Percentiles rank a stretch among this genome's conserved stretches.
phyloP scores from a whole-genome alignment of 2,797 vertebrate genomes.

The Sebastes trivittatus region DNA sequence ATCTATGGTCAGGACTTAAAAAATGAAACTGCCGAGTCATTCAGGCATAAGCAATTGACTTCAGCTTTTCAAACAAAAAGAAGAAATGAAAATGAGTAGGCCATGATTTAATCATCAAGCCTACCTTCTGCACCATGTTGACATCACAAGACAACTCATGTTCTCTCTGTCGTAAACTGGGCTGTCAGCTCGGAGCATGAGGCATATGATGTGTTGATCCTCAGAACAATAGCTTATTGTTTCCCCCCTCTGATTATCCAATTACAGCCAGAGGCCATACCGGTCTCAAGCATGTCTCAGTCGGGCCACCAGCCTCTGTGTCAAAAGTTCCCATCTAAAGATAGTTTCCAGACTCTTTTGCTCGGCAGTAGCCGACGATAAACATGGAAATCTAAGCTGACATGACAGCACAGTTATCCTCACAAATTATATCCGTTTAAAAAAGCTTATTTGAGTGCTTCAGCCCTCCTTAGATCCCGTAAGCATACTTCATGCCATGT shows the following conservation, averaged over 20 bases:
- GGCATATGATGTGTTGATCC: conserved; percentile 81
- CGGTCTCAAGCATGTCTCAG: conserved; percentile 62
- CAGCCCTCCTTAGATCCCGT: conserved; percentile 30
- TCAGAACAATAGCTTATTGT: conserved; percentile 78
- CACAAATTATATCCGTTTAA: neutral
- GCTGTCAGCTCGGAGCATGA: conserved; percentile 56
- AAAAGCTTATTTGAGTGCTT: neutral
- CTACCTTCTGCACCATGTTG: conserved; percentile 15
- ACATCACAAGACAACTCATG: conserved; percentile 54
- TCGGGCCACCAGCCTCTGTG: conserved; percentile 41
- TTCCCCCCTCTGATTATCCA: conserved; percentile 64
- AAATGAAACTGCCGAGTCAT: conserved; percentile 28
- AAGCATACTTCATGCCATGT: conserved; percentile 48
- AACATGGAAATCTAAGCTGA: neutral
- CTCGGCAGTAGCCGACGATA: neutral
- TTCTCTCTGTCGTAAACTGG: conserved; percentile 47
- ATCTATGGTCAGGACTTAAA: neutral
- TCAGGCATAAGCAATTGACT: conserved; percentile 9
- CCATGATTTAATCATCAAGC: conserved; percentile 12
- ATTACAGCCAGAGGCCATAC: conserved; percentile 58
- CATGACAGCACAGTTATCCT: neutral
- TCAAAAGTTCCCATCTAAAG: conserved; percentile 48
- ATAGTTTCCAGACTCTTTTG: conserved; percentile 3
- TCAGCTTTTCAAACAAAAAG: conserved; percentile 33
- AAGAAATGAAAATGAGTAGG: conserved; percentile 51